These are phyloP conservation scores for Macrophya annulata DNA, from an alignment of 2,888 invertebrate genomes.

Conservation along the genomic window DNA sequence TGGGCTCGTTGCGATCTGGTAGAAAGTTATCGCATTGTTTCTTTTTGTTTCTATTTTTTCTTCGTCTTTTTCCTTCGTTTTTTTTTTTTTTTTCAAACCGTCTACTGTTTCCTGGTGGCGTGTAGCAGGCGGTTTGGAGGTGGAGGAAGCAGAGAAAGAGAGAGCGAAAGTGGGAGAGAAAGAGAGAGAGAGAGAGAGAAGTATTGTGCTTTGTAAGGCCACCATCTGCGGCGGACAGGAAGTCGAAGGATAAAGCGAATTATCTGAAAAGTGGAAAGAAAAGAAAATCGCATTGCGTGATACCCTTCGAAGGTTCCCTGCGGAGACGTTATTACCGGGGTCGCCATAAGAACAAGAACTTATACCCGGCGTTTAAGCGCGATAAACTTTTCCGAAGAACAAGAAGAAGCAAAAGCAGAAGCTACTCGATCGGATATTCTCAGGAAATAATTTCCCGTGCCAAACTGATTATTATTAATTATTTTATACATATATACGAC, in stretches of 20 bases:
- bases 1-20: conserved; percentile 18
- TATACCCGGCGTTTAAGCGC: conserved; percentile 29
- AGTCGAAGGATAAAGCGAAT: conserved; percentile 66
- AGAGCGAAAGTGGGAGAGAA: conserved; percentile 40
- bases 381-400: conserved; percentile 34
- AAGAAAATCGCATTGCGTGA: conserved; percentile 52
- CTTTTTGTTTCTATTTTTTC: background rate
- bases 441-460: background rate
- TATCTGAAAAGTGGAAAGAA: conserved; percentile 62
- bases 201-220: conserved; percentile 62
- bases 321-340: conserved; percentile 51
- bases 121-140: background rate
- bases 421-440: conserved; percentile 14
- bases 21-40: conserved; percentile 34
- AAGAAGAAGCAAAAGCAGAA: background rate
- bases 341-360: conserved; percentile 47
- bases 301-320: conserved; percentile 53
- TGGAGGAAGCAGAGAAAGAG: background rate
- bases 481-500: background rate
- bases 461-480: background rate
- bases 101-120: conserved; percentile 23
- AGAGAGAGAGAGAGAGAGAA: conserved; percentile 44
- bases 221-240: conserved; percentile 65
- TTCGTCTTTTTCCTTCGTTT: background rate
- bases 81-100: background rate